These are phyloP conservation scores for Malacoraja senta DNA, from an alignment of 2,797 vertebrate genomes.

Conservation along the genomic window DNA sequence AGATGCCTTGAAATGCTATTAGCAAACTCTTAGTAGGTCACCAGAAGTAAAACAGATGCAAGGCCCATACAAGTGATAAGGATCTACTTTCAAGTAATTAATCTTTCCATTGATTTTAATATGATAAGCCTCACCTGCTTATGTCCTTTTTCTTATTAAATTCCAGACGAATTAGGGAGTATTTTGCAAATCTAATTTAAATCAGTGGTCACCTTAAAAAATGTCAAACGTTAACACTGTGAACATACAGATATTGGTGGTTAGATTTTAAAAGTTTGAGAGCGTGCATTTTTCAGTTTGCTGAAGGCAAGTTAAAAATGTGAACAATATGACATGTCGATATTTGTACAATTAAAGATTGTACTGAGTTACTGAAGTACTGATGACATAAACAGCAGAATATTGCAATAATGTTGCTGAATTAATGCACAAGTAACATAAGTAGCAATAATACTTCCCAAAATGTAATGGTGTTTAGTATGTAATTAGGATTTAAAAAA, in stretches of 20 bases:
- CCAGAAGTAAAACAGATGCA: neutral
- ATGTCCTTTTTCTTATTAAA: neutral
- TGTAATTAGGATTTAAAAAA: neutral
- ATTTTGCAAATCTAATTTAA: neutral
- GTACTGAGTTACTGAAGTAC: neutral
- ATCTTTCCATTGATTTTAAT: neutral
- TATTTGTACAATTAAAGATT: neutral
- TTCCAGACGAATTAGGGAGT: neutral
- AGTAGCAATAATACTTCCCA: neutral
- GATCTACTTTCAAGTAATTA: neutral
- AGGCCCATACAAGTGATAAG: neutral
- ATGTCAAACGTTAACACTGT: neutral
- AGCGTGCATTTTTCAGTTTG: neutral
- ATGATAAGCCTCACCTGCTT: neutral
- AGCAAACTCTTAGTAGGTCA: neutral
- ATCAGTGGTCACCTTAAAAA: neutral
- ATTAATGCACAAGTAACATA: neutral
- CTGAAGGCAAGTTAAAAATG: neutral
- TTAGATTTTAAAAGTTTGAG: neutral
- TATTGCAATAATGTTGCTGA: neutral
- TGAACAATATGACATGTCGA: neutral
- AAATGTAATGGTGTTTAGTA: neutral
- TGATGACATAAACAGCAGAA: neutral
- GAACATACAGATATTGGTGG: neutral
- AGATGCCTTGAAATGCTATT: neutral